Base-by-base conservation (phyloP, 2,113 vertebrate genomes). In the Odontesthes bonariensis region DNA sequence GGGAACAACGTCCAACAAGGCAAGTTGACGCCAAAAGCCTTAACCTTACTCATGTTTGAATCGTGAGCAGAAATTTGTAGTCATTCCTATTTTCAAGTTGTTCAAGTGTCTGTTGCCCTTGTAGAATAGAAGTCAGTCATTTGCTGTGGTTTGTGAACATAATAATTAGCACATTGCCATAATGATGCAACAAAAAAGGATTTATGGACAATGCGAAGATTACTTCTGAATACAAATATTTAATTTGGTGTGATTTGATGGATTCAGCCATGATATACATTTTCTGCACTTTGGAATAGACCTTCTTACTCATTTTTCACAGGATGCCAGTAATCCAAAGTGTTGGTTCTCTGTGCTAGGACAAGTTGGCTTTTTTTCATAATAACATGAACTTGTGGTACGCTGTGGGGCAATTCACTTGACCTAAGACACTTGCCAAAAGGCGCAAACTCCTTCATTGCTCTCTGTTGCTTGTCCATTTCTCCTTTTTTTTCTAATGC, bases 381-480 rank as follows among this genome's bases (percentile, higher is more conserved):
- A 49, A 4, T 16, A 32, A 38, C 27, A 32, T 5, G n/a, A 8
- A n/a, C 17, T 49, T 19, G 19, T 49, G 42, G n/a, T 76, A 10
- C 46, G 70, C 46, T 79, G 35, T 52, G 56, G 51, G 35, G 38
- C 14, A 13, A 56, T 54, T 60, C 67, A 82, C 62, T 80, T 69
- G 66, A 75, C 67, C 56, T 22, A 69, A 77, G 52, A 74, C 71
- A 66, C 23, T 57, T 61, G 40, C 58, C 77, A 63, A 82, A 73
- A 73, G 56, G 31, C 57, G 69, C 27, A 56, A 49, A 61, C 51
- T 66, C 49, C 56, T 52, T 61, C 38, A 64, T 64, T 62, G 22
- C 23, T 61, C 38, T 51, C 20, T 20, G 6, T 35, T 63, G 42
- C 33, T 65, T 22, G 16, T 14, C 12, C 16, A 10, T 13, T 20